phyloP scores from a whole-genome alignment of 2,888 invertebrate genomes.

The Drosophila kambysellisi region DNA sequence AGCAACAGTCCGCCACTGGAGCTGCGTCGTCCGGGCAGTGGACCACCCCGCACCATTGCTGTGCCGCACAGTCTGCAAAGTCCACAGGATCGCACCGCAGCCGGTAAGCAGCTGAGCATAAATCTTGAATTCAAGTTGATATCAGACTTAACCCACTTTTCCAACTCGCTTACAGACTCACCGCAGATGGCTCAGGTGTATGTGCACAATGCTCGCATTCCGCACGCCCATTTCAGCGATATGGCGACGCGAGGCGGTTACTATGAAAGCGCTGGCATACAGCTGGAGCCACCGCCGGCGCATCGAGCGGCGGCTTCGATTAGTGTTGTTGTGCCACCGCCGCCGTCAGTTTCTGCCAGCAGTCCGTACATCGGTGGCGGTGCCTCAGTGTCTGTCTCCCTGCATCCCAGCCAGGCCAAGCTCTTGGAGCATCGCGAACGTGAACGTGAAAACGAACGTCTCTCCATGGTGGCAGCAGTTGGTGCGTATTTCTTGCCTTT shows the following conservation, averaged over 20 bases:
- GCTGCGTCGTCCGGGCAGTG: slow-evolving; percentile 87
- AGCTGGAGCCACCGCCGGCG: slow-evolving; percentile 88
- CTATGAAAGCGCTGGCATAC: slow-evolving; percentile 86
- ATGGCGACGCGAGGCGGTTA: slow-evolving; percentile 85
- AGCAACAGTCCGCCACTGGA: slow-evolving; percentile 91
- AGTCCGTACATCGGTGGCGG: slow-evolving; percentile 73
- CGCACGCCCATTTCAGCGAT: slow-evolving; percentile 85
- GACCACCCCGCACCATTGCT: slow-evolving; percentile 87
- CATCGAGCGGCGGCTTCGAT: slow-evolving; percentile 84
- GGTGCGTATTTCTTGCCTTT: slow-evolving; percentile 54
- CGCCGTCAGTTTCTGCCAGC: slow-evolving; percentile 63
- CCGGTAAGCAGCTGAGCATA: slow-evolving; percentile 85
- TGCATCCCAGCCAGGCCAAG: slow-evolving; percentile 79
- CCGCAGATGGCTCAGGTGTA: slow-evolving; percentile 90
- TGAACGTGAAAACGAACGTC: slow-evolving; percentile 76
- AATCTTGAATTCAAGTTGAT: background rate
- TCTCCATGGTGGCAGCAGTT: slow-evolving; percentile 65
- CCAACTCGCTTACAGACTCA: slow-evolving; percentile 85
- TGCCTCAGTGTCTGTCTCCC: slow-evolving; percentile 50
- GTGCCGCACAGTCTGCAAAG: slow-evolving; percentile 90
- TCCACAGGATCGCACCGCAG: slow-evolving; percentile 88
- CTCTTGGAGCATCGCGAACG: slow-evolving; percentile 82
- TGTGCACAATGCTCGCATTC: slow-evolving; percentile 86
- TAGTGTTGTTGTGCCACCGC: slow-evolving; percentile 84
- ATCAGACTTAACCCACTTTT: background rate